Evolutionary conservation across 1,140 invertebrate species (phyloP), one percentile per base, ranked within the genome.

Genomic region (Panagrolaimus sp.): DNA sequence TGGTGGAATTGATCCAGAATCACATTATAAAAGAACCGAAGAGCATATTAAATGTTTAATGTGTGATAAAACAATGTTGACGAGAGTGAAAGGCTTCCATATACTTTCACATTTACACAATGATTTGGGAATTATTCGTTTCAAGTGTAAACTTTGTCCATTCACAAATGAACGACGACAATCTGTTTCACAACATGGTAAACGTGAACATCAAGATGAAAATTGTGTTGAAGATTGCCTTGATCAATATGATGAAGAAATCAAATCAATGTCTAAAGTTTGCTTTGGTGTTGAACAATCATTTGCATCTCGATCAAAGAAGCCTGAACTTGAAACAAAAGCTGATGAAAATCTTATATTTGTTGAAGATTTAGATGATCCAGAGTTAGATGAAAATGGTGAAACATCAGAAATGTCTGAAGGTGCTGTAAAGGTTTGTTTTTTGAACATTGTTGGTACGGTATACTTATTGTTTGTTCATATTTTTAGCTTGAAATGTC

Each of bases 161-260:
- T 81, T 74, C 66, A 78, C 72, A n/a, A 79, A 83, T 53, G 79
- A 81, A 47, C 74, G 76, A 13, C 70, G 72, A 1, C 81, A 82
- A 51, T 70, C 73, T n/a, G 79, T 81, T 5, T 47, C 72, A 14
- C 67, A 69, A 0, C 79, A 81, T 45, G 81, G 74, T 20, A 71
- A 70, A n/a, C 72, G 72, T 43, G 79, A 82, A 57, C 79, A 81
- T 61, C 66, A 57, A 9, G 68, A 70, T n/a, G 72, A 74, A 43
- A 68, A 76, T 42, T 65, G 68, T 47, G 68, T 73, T 16, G 73
- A 74, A 45, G 79, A 81, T 63, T 69, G 67, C n/a, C 69, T 79
- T 27, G 23, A 31, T 25, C 66, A 80, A 20, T 82, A 82, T 61
- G 66, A 73, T 47, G 71, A 75, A 7, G 80, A 81, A 48, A 68